Base-by-base conservation (phyloP, 2,888 invertebrate genomes). In the Notocelia uddmanniana region DNA sequence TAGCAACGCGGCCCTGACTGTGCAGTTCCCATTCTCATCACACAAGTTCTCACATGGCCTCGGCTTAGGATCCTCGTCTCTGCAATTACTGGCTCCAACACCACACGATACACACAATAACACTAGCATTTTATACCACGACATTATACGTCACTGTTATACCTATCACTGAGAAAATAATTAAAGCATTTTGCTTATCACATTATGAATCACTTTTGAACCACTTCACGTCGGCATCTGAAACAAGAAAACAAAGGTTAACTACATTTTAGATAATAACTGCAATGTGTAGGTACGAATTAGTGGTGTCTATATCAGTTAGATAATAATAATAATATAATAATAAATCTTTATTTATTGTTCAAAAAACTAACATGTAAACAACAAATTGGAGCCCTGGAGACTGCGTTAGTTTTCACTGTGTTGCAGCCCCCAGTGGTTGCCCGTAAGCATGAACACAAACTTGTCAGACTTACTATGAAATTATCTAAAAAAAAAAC, bases 1-100 rank as follows among this genome's bases (percentile, higher is more conserved):
- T 74, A 97, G 87, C 21, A 97, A 89, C 1, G 96, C 95, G 0
- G 96, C 95, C 66, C 95, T 92, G 54, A 97, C 92, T 57, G 94
- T 94, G 81, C 97, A 97, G 6, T 82, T 85, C 6, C 92, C 93
- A 50, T 88, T 80, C 1, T 79, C 82, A 75, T 90, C 90, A 77
- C 95, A 95, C 48, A 95, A 78, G 57, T 88, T 84, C 76, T 94
- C 94, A 79, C 95, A 95, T 1, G 83, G 82, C 21, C 91, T 82
- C 73, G 81, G 76, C 55, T 85, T 82, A 1, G 85, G 87, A 76
- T 89, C 87, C 63, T 89, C 88, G 0, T 87, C 89, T 0, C 92
- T 85, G 76, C 93, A 93, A 80, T 92, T 92, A 76, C 89, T 86
- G 62, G 85, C 73, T 26, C 71, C 68, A 21, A 78, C 80, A 45